phyloP scores from a whole-genome alignment of 64 coral and sea anemone species.

The Stylophora pistillata region DNA sequence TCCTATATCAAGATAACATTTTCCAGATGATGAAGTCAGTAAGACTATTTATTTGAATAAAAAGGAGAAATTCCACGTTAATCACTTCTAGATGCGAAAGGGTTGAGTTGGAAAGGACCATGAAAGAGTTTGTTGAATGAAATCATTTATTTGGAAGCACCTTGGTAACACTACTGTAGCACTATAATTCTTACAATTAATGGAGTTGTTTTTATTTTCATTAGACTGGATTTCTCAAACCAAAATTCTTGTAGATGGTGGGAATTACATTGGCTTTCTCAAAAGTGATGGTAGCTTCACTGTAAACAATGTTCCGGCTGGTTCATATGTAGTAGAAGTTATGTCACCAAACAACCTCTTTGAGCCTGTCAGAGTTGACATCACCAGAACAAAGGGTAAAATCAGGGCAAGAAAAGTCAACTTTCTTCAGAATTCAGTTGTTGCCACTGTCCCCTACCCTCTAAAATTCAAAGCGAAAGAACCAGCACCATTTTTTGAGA shows the following conservation, averaged over 20 bases:
- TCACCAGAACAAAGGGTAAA: conserved; percentile 92
- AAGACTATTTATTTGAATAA: no score
- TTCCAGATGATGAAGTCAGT: no score
- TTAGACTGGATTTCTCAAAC: conserved; percentile 98
- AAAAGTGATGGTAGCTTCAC: conserved; percentile 87
- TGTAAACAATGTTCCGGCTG: conserved; percentile 85
- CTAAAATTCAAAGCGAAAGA: conserved; percentile 93
- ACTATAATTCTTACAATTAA: no score
- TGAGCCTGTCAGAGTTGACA: conserved; percentile 95
- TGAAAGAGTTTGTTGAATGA: no score
- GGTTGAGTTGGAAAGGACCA: no score
- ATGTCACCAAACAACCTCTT: conserved; percentile 94
- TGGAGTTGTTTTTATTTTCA: neutral
- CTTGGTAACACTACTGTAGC: no score
- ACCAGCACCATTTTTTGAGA: conserved; percentile 97
- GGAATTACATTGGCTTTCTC: conserved; percentile 86
- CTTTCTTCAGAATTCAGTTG: conserved; percentile 99
- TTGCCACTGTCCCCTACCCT: conserved; percentile 84
- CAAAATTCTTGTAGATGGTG: conserved; percentile 81
- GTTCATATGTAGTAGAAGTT: conserved; percentile 96
- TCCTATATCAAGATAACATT: no score
- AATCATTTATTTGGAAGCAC: no score
- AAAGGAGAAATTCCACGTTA: no score
- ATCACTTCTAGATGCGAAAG: no score
- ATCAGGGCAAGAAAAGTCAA: conserved; percentile 98